Percentiles rank a stretch among this genome's conserved stretches.
Conservation (phyloP, 2,113 vertebrate species). For the Callipepla squamata region DNA sequence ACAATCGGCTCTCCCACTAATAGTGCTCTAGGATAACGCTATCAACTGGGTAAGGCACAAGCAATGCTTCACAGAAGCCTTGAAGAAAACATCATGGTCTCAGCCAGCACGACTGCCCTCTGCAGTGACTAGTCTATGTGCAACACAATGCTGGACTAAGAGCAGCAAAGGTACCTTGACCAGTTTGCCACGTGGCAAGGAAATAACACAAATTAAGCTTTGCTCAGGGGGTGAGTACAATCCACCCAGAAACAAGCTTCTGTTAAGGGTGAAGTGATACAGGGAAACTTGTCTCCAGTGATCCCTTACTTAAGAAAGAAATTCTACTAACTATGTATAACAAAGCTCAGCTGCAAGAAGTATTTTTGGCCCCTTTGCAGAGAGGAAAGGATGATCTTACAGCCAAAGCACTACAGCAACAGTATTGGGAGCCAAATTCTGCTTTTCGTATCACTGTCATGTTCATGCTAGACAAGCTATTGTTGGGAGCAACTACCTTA, state of each 20-base stretch:
- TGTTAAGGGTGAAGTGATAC: neutral
- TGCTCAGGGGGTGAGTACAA: accelerated
- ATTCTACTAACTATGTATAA: neutral
- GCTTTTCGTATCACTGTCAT: neutral
- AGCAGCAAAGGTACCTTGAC: neutral
- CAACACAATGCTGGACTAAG: accelerated
- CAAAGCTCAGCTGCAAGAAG: neutral
- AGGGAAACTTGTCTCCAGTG: neutral
- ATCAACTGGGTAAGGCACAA: neutral
- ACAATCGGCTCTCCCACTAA: neutral
- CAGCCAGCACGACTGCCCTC: neutral
- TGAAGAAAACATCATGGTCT: neutral
- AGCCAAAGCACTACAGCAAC: neutral
- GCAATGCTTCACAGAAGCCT: neutral
- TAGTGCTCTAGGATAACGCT: neutral
- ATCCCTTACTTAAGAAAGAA: neutral
- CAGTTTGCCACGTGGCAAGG: neutral
- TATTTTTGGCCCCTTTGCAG: neutral
- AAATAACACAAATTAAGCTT: neutral
- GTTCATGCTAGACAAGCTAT: neutral
- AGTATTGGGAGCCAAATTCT: neutral
- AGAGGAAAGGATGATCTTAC: neutral
- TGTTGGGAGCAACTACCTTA: neutral
- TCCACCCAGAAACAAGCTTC: neutral
- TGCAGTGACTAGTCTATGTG: accelerated